Percentiles rank a stretch among this genome's conserved stretches.
These are phyloP conservation scores for Sapayoa aenigma DNA, from an alignment of 2,113 vertebrate species.

Conservation along the genomic window DNA sequence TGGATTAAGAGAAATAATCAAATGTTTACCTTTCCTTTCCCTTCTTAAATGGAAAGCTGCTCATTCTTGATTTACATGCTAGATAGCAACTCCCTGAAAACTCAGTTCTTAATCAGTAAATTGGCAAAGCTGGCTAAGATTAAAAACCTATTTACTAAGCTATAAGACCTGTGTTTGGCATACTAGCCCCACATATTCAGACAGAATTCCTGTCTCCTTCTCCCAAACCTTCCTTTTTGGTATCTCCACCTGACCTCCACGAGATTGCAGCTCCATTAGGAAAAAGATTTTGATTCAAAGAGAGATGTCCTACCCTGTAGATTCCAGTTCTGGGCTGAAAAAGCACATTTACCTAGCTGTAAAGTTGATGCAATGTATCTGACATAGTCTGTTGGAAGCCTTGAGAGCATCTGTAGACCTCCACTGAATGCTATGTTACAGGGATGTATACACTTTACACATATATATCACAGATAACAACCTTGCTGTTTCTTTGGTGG, in stretches of 20 bases:
- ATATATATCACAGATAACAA: not conserved
- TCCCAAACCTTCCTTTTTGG: not conserved
- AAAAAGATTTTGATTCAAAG: not conserved
- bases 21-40: not conserved
- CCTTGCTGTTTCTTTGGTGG: not conserved
- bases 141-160: not conserved
- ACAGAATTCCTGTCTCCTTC: not conserved
- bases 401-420: not conserved
- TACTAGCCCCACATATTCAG: not conserved
- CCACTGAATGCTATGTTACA: not conserved
- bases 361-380: rapidly evolving
- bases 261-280: not conserved
- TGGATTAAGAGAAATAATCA: not conserved
- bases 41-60: not conserved
- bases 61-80: not conserved
- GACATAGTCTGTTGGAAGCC: not conserved
- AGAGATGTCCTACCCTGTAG: not conserved
- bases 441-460: not conserved
- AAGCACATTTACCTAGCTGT: not conserved
- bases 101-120: not conserved
- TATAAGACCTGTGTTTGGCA: not conserved
- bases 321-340: not conserved
- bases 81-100: not conserved
- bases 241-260: not conserved
- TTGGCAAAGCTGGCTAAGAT: not conserved